Conservation (phyloP, 2,888 invertebrate species). For the Hermodice carunculata region DNA sequence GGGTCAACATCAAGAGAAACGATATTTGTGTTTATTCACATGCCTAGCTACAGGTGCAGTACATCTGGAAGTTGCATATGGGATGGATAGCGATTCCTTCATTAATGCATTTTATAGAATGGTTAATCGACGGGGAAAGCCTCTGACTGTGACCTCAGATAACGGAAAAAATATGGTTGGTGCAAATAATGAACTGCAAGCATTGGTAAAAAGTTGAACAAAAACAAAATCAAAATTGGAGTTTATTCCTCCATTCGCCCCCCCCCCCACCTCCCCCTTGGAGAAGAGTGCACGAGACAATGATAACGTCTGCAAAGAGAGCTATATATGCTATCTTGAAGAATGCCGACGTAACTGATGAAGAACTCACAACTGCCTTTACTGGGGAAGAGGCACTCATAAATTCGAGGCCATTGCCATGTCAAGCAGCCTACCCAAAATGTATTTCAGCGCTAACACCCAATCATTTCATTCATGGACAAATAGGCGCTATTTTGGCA, state of each 20-base stretch:
- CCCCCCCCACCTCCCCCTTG: conserved; percentile 23
- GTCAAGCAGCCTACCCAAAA: conserved; percentile 15
- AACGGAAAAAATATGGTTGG: conserved; percentile 24
- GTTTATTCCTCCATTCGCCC: conserved; percentile 15
- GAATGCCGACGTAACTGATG: conserved; percentile 20
- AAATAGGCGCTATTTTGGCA: no score
- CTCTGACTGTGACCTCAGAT: conserved; percentile 1
- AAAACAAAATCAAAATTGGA: not conserved
- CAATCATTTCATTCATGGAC: no score
- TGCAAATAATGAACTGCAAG: conserved; percentile 10
- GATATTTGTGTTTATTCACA: conserved; percentile 35
- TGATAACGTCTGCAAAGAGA: conserved; percentile 24
- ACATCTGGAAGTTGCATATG: conserved; percentile 23
- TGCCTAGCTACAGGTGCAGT: conserved; percentile 39
- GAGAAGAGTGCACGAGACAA: conserved; percentile 22
- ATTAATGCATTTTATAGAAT: conserved; percentile 16
- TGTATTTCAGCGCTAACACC: not conserved
- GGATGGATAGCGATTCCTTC: conserved; percentile 11
- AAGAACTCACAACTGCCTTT: conserved; percentile 19
- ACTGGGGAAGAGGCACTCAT: conserved; percentile 12
- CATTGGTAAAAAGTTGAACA: conserved; percentile 6
- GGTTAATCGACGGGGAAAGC: conserved; percentile 5
- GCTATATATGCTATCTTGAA: conserved; percentile 17
- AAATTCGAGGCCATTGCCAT: conserved; percentile 23
- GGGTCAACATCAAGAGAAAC: conserved; percentile 30